phyloP scores from a whole-genome alignment of 2,888 invertebrate genomes.

The Masnerella sp. region DNA sequence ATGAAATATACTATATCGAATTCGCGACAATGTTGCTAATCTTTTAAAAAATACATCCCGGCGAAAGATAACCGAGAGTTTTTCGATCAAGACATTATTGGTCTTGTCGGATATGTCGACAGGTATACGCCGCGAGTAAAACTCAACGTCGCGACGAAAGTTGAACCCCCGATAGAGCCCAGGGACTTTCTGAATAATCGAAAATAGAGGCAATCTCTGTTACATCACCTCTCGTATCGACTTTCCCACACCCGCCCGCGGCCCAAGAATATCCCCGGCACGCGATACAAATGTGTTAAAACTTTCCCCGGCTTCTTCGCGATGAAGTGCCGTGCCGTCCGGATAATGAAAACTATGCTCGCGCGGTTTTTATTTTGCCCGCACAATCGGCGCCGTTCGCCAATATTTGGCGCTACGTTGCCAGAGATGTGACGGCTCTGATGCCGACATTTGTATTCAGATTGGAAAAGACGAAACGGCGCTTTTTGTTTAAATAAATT shows the following conservation, averaged over 20 bases:
- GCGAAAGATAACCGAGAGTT: constrained; percentile 50
- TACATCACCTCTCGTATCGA: constrained; percentile 60
- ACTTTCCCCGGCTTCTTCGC: constrained; percentile 58
- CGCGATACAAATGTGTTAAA: constrained; percentile 59
- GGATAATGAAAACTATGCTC: constrained; percentile 46
- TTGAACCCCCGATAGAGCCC: constrained; percentile 55
- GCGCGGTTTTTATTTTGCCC: constrained; percentile 22
- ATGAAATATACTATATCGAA: constrained; percentile 30
- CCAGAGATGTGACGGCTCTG: constrained; percentile 8
- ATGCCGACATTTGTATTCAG: constrained; percentile 31
- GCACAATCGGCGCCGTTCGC: neutral
- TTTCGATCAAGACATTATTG: constrained; percentile 58
- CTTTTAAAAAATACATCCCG: constrained; percentile 50
- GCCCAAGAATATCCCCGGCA: constrained; percentile 51
- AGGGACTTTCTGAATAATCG: constrained; percentile 64
- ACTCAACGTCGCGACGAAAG: constrained; percentile 52
- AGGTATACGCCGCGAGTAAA: constrained; percentile 52
- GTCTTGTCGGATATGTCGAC: constrained; percentile 51
- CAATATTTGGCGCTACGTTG: constrained; percentile 25
- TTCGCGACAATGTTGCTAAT: constrained; percentile 42
- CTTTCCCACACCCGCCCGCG: constrained; percentile 37
- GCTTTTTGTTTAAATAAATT: constrained; percentile 19
- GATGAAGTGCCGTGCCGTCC: constrained; percentile 60
- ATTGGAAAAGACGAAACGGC: constrained; percentile 4
- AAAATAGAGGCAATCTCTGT: constrained; percentile 65